Conservation (phyloP, 2,888 invertebrate genomes). For the Hydriomena furcata region DNA sequence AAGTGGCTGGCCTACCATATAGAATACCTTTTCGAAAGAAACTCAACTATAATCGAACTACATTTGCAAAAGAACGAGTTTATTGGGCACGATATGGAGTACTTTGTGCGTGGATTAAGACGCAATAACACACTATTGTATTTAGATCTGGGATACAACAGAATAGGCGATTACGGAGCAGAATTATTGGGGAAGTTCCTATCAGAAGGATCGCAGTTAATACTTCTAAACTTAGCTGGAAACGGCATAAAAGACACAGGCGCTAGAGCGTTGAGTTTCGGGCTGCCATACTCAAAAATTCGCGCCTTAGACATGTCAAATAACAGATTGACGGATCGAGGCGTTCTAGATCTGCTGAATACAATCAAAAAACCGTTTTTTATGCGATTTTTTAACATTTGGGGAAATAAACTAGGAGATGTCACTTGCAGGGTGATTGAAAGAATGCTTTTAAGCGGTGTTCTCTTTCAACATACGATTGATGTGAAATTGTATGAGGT, state of each 20-base stretch:
- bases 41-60: constrained; percentile 75
- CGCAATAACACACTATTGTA: constrained; percentile 79
- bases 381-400: constrained; percentile 68
- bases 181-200: constrained; percentile 81
- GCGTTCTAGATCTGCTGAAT: constrained; percentile 79
- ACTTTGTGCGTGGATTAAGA: constrained; percentile 75
- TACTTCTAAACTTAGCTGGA: constrained; percentile 79
- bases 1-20: constrained; percentile 80
- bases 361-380: constrained; percentile 79
- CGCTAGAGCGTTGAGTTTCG: constrained; percentile 80
- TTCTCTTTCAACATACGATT: constrained; percentile 63
- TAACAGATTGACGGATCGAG: constrained; percentile 81
- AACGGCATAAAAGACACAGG: constrained; percentile 83
- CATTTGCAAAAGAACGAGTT: constrained; percentile 85
- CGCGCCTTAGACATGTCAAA: constrained; percentile 81
- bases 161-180: constrained; percentile 84
- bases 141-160: constrained; percentile 84
- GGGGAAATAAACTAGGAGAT: constrained; percentile 69
- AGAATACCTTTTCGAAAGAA: constrained; percentile 65
- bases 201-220: constrained; percentile 69
- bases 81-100: constrained; percentile 84
- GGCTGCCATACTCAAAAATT: constrained; percentile 83
- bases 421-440: constrained; percentile 66
- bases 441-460: constrained; percentile 64
- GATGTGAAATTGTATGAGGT: constrained; percentile 67